Evolutionary conservation across 2,113 vertebrate genomes (phyloP).

Genomic region (Camelus bactrianus): DNA sequence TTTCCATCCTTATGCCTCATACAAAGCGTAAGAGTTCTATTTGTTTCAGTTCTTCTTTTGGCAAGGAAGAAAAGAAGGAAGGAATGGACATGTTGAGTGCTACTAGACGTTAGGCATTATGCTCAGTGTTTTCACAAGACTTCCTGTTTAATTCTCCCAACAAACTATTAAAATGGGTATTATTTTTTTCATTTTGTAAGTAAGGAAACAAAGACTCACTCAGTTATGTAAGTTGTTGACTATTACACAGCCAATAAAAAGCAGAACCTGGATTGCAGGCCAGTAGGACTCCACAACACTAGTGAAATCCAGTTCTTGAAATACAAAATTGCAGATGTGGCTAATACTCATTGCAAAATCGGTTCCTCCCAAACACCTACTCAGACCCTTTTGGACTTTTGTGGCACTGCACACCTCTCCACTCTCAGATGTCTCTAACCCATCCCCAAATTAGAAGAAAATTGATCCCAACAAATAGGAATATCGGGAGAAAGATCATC

Average conservation of each 20-base stretch:
- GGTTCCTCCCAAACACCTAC: neutral
- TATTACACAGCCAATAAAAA: neutral
- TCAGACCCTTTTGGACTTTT: neutral
- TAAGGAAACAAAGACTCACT: neutral
- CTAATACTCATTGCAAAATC: neutral
- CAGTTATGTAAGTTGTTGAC: neutral
- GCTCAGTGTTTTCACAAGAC: neutral
- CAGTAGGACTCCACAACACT: neutral
- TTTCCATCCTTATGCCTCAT: neutral
- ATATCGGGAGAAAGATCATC: neutral
- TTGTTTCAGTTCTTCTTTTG: neutral
- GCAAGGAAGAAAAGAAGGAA: neutral
- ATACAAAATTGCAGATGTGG: neutral
- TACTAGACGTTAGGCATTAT: neutral
- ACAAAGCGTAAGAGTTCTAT: neutral
- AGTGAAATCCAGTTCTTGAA: neutral
- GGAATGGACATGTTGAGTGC: neutral
- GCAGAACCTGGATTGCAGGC: neutral
- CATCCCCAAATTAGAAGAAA: neutral
- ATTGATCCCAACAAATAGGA: neutral
- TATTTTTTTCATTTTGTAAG: neutral
- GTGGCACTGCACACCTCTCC: neutral
- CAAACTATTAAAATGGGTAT: neutral
- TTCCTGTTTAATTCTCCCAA: neutral
- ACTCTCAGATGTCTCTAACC: neutral